Evolutionary conservation across 37 sponge, comb jelly and placozoan species (phyloP), one percentile per base, ranked within the genome.

Genomic region (Cliona cf. orientalis): DNA sequence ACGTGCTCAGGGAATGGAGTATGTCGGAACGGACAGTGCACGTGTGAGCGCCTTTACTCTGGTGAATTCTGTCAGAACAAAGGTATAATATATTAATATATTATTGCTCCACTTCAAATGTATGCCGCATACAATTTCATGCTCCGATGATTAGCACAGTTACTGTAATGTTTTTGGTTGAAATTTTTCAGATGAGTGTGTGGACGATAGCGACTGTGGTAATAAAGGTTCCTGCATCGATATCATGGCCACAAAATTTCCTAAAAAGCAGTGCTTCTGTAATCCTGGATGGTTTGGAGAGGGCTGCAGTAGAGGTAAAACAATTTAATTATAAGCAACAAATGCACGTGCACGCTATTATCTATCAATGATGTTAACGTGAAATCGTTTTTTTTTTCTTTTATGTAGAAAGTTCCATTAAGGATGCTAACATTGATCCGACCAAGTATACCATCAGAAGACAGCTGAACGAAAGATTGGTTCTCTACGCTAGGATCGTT

Each of bases 201-300:
- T 58, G 36, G 67, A 65, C 76, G 61, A 29, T 9, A 45, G 57
- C 1, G 92, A 87, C 42, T 91, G 92, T n/a, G 77, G 36, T 44
- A 19, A 73, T 41, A 29, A 83, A 1, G 92, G 92, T 58, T 25
- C 42, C 12, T 92, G 92, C 46, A 53, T 92, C 22, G 85, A 83
- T 46, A 53, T 82, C 12, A 64, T 70, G 32, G 42, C 66, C 28
- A 84, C 76, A 57, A 80, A 35, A 39, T 38, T 58, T 2, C 92
- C 92, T 5, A 62, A 37, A 28, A 75, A 33, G 26, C 84, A 88
- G 58, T 92, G 92, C 67, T 92, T 92, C 76, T 92, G 92, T 46
- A 19, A 49, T 40, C 37, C 89, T 53, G 92, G 92, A 21, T 92
- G 72, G 78, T 71, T 69, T 76, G 92, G 92, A 72, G 58, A 64